Conservation (phyloP, 2,113 vertebrate species). For the Hippocampus comes region DNA sequence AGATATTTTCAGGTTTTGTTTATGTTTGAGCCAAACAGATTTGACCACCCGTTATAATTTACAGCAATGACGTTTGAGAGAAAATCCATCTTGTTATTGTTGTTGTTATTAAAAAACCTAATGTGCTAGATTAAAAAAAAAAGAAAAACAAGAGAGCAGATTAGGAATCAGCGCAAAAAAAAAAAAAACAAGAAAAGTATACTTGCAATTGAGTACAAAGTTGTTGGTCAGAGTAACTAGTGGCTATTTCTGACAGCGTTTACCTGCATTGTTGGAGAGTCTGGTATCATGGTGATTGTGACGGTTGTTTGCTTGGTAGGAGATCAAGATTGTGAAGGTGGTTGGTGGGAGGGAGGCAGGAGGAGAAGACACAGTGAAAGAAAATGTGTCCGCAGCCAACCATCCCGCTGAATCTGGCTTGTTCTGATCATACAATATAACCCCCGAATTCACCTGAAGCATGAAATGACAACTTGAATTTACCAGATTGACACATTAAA, state of each 20-base stretch:
- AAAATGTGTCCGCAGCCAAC: constrained; percentile 77
- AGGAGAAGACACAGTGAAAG: constrained; percentile 75
- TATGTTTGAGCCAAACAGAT: too few species aligned
- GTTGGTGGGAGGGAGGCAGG: constrained; percentile 76
- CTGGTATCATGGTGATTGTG: constrained; percentile 52
- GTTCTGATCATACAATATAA: constrained; percentile 77
- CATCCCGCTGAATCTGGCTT: constrained; percentile 65
- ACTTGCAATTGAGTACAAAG: too few species aligned
- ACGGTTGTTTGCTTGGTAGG: constrained; percentile 63
- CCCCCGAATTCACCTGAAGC: constrained; percentile 74
- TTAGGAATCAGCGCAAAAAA: too few species aligned
- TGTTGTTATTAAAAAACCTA: too few species aligned
- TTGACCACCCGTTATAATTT: too few species aligned
- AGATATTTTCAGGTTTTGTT: too few species aligned
- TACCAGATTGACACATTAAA: not conserved
- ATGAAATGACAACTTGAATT: not conserved
- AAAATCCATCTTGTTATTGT: too few species aligned
- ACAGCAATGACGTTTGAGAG: too few species aligned
- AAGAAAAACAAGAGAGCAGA: too few species aligned
- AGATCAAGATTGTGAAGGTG: constrained; percentile 79
- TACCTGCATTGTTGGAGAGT: constrained; percentile 82
- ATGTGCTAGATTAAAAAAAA: too few species aligned
- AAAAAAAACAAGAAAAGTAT: too few species aligned
- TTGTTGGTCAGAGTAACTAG: not conserved
- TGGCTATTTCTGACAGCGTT: not conserved